Evolutionary conservation across 2,797 vertebrate genomes (phyloP).

Genomic region (Megaceryle alcyon): DNA sequence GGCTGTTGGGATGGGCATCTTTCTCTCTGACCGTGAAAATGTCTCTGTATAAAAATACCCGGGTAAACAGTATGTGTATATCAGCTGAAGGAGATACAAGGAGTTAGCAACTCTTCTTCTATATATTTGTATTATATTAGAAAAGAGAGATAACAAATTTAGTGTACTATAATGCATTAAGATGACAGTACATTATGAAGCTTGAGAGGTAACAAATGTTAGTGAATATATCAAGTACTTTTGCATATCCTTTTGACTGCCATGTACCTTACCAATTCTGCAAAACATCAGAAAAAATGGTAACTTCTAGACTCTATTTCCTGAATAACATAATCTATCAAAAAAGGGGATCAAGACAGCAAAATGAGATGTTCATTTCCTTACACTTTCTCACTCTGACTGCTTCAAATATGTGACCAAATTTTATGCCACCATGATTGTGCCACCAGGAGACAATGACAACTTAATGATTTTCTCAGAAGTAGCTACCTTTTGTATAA

Average conservation of each 20-base stretch:
- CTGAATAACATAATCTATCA: neutral
- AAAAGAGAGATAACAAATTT: neutral
- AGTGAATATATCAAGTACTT: neutral
- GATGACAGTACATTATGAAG: neutral
- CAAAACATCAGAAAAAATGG: neutral
- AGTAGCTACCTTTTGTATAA: neutral
- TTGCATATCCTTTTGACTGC: neutral
- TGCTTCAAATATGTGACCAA: neutral
- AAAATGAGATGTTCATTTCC: neutral
- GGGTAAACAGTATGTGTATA: neutral
- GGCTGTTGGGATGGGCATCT: neutral
- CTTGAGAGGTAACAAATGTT: neutral
- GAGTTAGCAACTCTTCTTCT: neutral
- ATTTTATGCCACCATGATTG: neutral
- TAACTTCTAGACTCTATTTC: neutral
- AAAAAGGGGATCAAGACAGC: neutral
- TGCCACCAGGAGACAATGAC: neutral
- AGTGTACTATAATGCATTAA: neutral
- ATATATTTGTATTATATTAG: neutral
- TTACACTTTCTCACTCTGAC: neutral
- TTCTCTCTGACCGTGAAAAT: neutral
- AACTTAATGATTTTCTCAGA: neutral
- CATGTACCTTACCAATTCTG: rapidly evolving
- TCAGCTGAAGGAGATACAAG: neutral
- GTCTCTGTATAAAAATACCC: neutral